A percentile compares a stretch with the other conserved stretches of the same genome.
Evolutionary conservation across 92 coral and sea anemone species (phyloP).

Genomic region (Palythoa grandiflora): DNA sequence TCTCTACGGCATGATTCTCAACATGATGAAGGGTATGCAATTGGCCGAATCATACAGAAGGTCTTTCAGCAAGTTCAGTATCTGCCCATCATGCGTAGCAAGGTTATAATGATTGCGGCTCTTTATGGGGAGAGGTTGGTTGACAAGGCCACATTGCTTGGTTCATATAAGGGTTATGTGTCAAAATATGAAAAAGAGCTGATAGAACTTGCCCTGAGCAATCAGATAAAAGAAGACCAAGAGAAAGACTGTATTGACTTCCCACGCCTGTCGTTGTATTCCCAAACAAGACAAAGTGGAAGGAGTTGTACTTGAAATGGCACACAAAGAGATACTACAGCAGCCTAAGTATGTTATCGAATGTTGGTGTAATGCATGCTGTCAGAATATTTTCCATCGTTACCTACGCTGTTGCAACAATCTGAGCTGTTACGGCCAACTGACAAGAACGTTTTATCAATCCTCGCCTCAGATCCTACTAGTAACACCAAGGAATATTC

Average conservation of each 20-base stretch:
- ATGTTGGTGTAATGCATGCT: slow-evolving; percentile 20
- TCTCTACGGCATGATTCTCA: slow-evolving; percentile 59
- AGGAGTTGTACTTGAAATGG: slow-evolving; percentile 38
- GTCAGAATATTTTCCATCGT: slow-evolving; percentile 33
- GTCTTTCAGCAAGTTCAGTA: slow-evolving; percentile 56
- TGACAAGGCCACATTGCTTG: slow-evolving; percentile 43
- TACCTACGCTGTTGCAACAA: background rate
- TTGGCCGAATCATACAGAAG: slow-evolving; percentile 54
- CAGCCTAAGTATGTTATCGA: slow-evolving; percentile 42
- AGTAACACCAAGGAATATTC: slow-evolving; percentile 22
- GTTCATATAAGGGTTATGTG: slow-evolving; percentile 53
- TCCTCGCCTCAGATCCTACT: slow-evolving; percentile 20
- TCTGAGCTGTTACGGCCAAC: slow-evolving; percentile 42
- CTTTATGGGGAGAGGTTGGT: slow-evolving; percentile 53
- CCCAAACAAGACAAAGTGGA: slow-evolving; percentile 38
- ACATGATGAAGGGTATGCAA: slow-evolving; percentile 56
- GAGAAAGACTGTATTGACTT: slow-evolving; percentile 43
- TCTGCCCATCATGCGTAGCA: slow-evolving; percentile 60
- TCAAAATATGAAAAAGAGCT: slow-evolving; percentile 61
- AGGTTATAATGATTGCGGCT: background rate
- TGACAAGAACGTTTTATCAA: slow-evolving; percentile 28
- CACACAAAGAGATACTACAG: slow-evolving; percentile 52
- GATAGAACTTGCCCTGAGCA: slow-evolving; percentile 40
- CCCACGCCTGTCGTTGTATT: slow-evolving; percentile 33
- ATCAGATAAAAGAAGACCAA: slow-evolving; percentile 34